Evolutionary conservation across 2,113 vertebrate species (phyloP).

Genomic region (Nibea albiflora): DNA sequence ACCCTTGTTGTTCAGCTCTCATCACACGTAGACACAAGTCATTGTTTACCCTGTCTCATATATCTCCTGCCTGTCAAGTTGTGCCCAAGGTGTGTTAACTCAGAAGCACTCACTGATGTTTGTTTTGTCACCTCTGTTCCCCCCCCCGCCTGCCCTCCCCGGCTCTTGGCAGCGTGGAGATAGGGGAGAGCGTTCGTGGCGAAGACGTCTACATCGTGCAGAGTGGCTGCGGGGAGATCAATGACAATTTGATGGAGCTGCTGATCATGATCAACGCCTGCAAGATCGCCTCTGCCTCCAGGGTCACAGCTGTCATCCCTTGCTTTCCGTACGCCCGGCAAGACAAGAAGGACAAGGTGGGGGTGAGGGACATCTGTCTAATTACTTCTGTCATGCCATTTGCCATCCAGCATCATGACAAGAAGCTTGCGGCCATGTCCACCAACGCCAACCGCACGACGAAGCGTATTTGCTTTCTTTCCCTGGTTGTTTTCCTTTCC

Average conservation of each 20-base stretch:
- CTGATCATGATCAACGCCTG: slow-evolving; percentile 89
- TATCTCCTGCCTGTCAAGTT: slow-evolving; percentile 16
- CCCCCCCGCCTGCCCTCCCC: neutral
- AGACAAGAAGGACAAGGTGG: slow-evolving; percentile 89
- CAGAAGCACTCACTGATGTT: slow-evolving; percentile 53
- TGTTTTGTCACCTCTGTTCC: slow-evolving; percentile 46
- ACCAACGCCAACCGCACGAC: neutral
- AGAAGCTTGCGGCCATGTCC: slow-evolving; percentile 56
- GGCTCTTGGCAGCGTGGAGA: slow-evolving; percentile 81
- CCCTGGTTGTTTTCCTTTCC: slow-evolving; percentile 15
- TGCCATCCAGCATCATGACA: slow-evolving; percentile 67
- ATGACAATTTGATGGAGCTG: slow-evolving; percentile 88
- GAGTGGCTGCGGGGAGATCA: slow-evolving; percentile 88
- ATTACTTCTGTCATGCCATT: slow-evolving; percentile 78
- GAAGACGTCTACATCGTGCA: slow-evolving; percentile 89
- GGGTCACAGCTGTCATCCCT: slow-evolving; percentile 87
- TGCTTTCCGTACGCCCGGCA: slow-evolving; percentile 88
- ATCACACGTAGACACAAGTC: slow-evolving; percentile 8
- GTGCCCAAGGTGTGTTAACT: slow-evolving; percentile 33
- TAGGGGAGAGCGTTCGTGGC: slow-evolving; percentile 86
- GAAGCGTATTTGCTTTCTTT: slow-evolving; percentile 29
- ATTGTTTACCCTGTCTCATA: slow-evolving; percentile 64
- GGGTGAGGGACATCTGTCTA: slow-evolving; percentile 80
- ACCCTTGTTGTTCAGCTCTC: neutral
- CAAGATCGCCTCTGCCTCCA: slow-evolving; percentile 86